Conservation (phyloP, 2,113 vertebrate species). For the Gasterosteus aculeatus region DNA sequence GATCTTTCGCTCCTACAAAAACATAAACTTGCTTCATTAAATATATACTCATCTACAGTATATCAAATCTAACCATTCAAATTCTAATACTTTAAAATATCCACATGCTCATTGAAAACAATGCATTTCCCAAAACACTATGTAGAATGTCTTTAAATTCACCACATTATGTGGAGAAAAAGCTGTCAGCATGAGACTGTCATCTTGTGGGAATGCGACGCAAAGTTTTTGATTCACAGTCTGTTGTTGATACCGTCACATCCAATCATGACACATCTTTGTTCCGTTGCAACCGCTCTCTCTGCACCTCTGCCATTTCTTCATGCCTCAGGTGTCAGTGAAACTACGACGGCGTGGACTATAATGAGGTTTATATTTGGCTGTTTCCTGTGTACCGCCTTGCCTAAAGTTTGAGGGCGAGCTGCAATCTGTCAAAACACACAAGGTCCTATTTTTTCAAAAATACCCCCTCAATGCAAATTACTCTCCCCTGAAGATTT, state of each 20-base stretch:
- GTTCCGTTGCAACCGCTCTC: constrained; percentile 52
- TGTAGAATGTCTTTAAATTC: constrained; percentile 12
- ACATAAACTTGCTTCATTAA: background rate
- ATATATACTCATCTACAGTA: background rate
- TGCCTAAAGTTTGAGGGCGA: constrained; percentile 51
- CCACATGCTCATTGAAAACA: background rate
- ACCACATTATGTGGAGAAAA: constrained; percentile 9
- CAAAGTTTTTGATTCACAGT: constrained; percentile 59
- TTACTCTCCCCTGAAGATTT: constrained; percentile 38
- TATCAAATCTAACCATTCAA: background rate
- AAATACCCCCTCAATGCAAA: constrained; percentile 50
- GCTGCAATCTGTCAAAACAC: constrained; percentile 71
- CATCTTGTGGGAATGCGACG: constrained; percentile 31
- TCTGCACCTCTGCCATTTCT: constrained; percentile 57
- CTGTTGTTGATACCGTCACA: constrained; percentile 54
- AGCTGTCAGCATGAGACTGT: constrained; percentile 31
- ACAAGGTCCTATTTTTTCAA: constrained; percentile 55
- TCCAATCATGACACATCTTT: constrained; percentile 69
- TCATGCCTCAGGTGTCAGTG: constrained; percentile 66
- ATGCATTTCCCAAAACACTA: background rate
- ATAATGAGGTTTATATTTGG: constrained; percentile 78
- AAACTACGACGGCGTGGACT: constrained; percentile 41
- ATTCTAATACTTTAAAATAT: background rate
- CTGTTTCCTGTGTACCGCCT: constrained; percentile 54
- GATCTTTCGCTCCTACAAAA: background rate